Conservation (phyloP, 2,113 vertebrate species). For the Globicephala melas region DNA sequence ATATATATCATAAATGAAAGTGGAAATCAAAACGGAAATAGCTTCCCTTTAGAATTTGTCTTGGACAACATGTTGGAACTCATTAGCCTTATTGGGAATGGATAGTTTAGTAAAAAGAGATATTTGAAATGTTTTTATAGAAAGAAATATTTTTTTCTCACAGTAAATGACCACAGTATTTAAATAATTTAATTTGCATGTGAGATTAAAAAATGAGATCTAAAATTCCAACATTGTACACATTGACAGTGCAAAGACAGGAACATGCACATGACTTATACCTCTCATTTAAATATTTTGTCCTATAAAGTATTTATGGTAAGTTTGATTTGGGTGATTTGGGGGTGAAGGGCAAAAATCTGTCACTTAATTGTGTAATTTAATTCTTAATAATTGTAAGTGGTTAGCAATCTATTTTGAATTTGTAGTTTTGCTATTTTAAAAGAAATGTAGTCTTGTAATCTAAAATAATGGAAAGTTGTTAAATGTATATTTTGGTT, state of each 20-base stretch:
- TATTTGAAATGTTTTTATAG: constrained; percentile 25
- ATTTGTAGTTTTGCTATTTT: constrained; percentile 57
- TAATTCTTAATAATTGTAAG: constrained; percentile 51
- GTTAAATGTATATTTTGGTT: constrained; percentile 66
- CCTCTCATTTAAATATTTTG: constrained; percentile 50
- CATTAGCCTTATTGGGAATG: neutral
- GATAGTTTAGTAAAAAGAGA: neutral
- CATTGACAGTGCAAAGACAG: neutral
- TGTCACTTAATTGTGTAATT: constrained; percentile 54
- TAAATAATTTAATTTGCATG: constrained; percentile 3
- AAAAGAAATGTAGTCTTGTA: constrained; percentile 54
- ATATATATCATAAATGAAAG: neutral
- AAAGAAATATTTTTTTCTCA: neutral
- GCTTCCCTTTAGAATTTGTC: constrained; percentile 12
- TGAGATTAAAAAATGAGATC: neutral
- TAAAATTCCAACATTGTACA: constrained; percentile 9
- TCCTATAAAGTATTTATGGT: constrained; percentile 65
- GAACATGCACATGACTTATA: neutral
- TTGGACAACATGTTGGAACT: neutral
- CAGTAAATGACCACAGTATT: neutral
- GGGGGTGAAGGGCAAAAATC: neutral
- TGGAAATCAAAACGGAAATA: constrained; percentile 28
- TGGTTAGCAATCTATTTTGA: constrained; percentile 42
- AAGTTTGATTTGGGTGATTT: neutral
- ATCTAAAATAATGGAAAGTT: constrained; percentile 55